A percentile compares a stretch with the other conserved stretches of the same genome.
Evolutionary conservation across 2,113 vertebrate genomes (phyloP).

Genomic region (Daboia siamensis): DNA sequence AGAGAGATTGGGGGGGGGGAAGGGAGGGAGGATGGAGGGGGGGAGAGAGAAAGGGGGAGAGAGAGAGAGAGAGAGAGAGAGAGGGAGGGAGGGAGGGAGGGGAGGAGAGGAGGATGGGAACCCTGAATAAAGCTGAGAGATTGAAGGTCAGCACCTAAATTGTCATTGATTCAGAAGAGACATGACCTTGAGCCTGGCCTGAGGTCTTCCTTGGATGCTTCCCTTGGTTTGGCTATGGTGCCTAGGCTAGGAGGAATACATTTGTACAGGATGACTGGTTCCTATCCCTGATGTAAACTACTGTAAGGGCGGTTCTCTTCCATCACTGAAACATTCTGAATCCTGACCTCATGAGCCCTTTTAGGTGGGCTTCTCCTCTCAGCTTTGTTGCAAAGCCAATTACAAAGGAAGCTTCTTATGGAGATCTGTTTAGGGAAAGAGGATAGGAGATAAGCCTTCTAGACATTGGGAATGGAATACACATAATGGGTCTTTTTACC

Average conservation of each 20-base stretch:
- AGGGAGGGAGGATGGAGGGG: neutral
- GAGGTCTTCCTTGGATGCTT: neutral
- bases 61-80: neutral
- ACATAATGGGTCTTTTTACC: neutral
- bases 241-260: neutral
- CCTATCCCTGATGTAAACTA: neutral
- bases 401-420: neutral
- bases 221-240: neutral
- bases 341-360: neutral
- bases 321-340: neutral
- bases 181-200: neutral
- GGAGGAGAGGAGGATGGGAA: neutral
- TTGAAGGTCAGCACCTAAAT: neutral
- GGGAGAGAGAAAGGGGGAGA: neutral
- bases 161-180: neutral
- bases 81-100: neutral
- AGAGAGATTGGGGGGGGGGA: neutral
- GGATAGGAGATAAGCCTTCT: neutral
- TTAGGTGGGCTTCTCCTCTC: neutral
- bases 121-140: neutral
- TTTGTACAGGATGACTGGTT: neutral
- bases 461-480: neutral
- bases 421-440: slow-evolving; percentile 14
- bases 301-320: neutral
- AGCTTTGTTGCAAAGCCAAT: neutral